These are phyloP conservation scores for Diabrotica undecimpunctata DNA, from an alignment of 1,140 invertebrate genomes.

Conservation along the genomic window DNA sequence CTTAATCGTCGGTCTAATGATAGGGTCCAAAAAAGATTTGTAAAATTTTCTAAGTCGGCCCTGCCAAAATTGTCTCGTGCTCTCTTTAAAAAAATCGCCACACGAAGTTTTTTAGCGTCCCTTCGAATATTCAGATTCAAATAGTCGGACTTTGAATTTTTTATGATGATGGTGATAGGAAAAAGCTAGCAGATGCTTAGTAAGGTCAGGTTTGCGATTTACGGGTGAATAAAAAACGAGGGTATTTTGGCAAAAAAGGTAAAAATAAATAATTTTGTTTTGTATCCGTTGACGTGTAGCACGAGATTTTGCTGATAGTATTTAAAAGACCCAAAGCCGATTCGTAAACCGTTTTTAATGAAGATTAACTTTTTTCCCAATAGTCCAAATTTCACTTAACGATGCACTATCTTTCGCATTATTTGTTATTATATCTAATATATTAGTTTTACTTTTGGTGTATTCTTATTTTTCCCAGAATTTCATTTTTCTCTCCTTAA, in stretches of 20 bases:
- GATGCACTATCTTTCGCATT: too few species aligned
- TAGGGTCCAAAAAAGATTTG: too few species aligned
- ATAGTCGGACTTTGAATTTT: slow-evolving; percentile 9
- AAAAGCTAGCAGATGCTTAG: slow-evolving; percentile 9
- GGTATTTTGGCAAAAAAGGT: background rate
- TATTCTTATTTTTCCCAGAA: too few species aligned
- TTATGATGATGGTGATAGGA: background rate
- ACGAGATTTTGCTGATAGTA: background rate
- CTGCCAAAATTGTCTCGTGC: slow-evolving; percentile 18
- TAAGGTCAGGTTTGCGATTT: background rate
- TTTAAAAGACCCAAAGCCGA: too few species aligned
- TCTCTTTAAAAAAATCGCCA: slow-evolving; percentile 12
- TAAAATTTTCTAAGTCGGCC: background rate
- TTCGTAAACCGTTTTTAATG: too few species aligned
- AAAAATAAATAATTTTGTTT: background rate
- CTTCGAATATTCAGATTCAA: slow-evolving; percentile 16
- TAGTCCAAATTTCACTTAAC: too few species aligned
- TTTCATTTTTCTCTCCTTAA: too few species aligned
- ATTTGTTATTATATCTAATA: too few species aligned
- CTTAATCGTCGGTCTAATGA: too few species aligned
- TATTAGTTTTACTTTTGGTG: too few species aligned
- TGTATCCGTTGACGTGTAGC: background rate
- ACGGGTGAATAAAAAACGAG: background rate
- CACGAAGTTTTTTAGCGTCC: slow-evolving; percentile 10
- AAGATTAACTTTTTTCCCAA: too few species aligned